Percentiles rank a stretch among this genome's conserved stretches.
Evolutionary conservation across 2,888 invertebrate genomes (phyloP).

Genomic region (Limenitis camilla): DNA sequence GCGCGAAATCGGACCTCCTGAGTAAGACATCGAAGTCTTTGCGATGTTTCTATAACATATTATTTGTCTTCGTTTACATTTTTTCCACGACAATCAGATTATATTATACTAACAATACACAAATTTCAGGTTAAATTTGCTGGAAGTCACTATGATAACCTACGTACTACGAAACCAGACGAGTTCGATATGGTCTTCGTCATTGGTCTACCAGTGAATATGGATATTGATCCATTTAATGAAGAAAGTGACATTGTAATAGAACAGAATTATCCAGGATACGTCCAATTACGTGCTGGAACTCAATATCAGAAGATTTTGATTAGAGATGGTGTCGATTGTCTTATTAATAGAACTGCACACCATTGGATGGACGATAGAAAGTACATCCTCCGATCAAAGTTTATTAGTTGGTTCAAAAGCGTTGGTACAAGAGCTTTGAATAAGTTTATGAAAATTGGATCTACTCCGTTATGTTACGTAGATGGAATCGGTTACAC

Average conservation of each 20-base stretch:
- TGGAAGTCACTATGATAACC: slow-evolving; percentile 75
- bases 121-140: slow-evolving; percentile 59
- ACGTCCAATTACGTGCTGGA: slow-evolving; percentile 57
- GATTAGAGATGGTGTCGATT: slow-evolving; percentile 37
- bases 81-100: too few relatives aligned
- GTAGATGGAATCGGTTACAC: slow-evolving; percentile 54
- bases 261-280: slow-evolving; percentile 56
- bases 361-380: slow-evolving; percentile 51
- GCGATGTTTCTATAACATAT: too few relatives aligned
- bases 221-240: slow-evolving; percentile 30
- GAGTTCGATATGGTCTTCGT: slow-evolving; percentile 77
- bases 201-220: slow-evolving; percentile 62
- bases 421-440: slow-evolving; percentile 56
- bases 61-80: too few relatives aligned
- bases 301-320: slow-evolving; percentile 42
- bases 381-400: slow-evolving; percentile 55
- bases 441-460: slow-evolving; percentile 34
- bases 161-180: slow-evolving; percentile 62
- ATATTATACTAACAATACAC: neutral
- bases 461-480: slow-evolving; percentile 22
- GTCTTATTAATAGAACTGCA: slow-evolving; percentile 47
- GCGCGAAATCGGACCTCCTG: too few relatives aligned
- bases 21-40: too few relatives aligned
- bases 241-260: slow-evolving; percentile 49
- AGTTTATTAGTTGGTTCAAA: slow-evolving; percentile 73